A percentile compares a stretch with the other conserved stretches of the same genome.
Evolutionary conservation across 64 coral and sea anemone genomes (phyloP).

Genomic region (Orbicella faveolata): DNA sequence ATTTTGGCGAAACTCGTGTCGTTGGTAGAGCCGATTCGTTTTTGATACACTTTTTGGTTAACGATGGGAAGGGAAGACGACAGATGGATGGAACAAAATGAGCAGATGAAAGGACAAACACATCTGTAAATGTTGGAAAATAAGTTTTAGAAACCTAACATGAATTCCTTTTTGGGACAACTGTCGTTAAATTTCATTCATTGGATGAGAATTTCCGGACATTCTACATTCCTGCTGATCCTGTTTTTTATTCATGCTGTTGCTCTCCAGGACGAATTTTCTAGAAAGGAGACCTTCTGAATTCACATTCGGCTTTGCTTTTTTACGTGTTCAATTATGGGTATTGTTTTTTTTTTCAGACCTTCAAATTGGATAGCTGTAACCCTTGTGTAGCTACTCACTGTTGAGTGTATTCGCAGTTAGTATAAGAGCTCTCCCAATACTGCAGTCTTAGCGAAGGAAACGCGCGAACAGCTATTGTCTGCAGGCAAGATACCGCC

Average conservation of each 20-base stretch:
- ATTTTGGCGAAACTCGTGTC: background rate
- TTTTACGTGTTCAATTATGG: too few relatives aligned
- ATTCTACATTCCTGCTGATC: constrained; percentile 5
- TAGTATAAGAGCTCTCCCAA: too few relatives aligned
- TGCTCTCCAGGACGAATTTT: background rate
- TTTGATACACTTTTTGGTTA: background rate
- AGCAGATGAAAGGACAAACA: background rate
- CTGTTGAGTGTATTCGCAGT: too few relatives aligned
- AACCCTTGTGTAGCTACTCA: too few relatives aligned
- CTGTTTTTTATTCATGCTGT: constrained; percentile 11
- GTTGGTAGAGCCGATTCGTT: background rate
- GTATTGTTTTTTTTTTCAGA: too few relatives aligned
- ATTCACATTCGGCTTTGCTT: background rate
- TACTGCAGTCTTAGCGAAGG: too few relatives aligned
- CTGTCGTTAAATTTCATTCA: constrained; percentile 4
- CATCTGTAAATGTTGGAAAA: constrained; percentile 2
- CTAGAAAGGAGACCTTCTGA: too few relatives aligned
- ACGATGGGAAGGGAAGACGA: background rate
- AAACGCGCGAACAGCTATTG: too few relatives aligned
- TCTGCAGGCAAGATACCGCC: too few relatives aligned
- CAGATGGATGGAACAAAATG: background rate
- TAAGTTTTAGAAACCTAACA: background rate
- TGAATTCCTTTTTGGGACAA: background rate
- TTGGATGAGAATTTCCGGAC: constrained; percentile 19
- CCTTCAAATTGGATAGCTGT: too few relatives aligned